These are phyloP conservation scores for Palloptera scutellata DNA, from an alignment of 2,888 invertebrate species.

Conservation along the genomic window DNA sequence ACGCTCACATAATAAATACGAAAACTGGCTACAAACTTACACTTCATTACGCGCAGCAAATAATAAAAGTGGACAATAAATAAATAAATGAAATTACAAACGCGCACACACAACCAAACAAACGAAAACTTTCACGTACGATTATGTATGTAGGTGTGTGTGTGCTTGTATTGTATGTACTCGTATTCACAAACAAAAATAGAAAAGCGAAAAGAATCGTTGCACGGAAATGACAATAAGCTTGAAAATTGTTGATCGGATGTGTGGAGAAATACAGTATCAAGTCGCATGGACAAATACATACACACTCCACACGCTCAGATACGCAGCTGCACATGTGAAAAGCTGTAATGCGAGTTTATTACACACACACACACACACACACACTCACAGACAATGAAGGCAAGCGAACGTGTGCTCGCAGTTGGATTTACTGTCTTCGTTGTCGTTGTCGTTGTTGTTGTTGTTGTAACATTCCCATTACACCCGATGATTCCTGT, in stretches of 20 bases:
- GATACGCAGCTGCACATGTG: neutral
- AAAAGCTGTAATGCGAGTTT: neutral
- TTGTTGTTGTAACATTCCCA: neutral
- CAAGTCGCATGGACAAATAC: neutral
- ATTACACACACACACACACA: neutral
- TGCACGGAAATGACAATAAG: neutral
- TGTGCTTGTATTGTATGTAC: no score
- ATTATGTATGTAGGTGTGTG: neutral
- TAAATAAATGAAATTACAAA: conserved; percentile 19
- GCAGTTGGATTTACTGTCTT: neutral
- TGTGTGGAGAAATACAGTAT: neutral
- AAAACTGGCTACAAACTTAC: neutral
- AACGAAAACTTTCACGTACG: conserved; percentile 1
- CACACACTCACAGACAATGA: no score
- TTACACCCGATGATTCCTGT: neutral
- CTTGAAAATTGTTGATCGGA: conserved; percentile 8
- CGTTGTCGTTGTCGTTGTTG: neutral
- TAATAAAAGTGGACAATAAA: conserved; percentile 11
- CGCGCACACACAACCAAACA: neutral
- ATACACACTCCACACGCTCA: neutral
- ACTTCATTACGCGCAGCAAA: neutral
- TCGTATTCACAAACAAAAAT: neutral
- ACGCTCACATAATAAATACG: neutral
- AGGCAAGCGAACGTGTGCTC: neutral
- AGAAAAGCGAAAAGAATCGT: neutral